Evolutionary conservation across 2,113 vertebrate species (phyloP), one percentile per base, ranked within the genome.

Genomic region (Irena cyanogastra): DNA sequence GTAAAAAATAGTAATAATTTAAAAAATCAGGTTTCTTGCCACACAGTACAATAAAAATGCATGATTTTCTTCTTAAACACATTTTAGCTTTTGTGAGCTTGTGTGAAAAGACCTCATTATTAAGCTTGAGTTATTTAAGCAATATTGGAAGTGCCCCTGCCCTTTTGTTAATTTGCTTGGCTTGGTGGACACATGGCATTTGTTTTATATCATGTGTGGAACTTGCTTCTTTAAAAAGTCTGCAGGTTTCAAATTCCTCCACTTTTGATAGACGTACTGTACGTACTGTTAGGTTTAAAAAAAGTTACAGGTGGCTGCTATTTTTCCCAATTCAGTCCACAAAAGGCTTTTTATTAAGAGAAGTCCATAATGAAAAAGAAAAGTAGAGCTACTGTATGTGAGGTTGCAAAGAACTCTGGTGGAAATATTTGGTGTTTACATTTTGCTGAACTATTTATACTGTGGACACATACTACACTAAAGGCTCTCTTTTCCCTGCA

Each of bases 351-450:
- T 98, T 98, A 97, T 98, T 97, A 94, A 95, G 96, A 96, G 64
- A 90, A 88, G 92, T 35, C 81, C 94, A 89, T 97, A 97, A 97
- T 95, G 97, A 97, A 96, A 97, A 97, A 93, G 97, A 94, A 97
- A 97, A 97, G 96, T 97, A 95, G 90, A 77, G 90, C 97, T 98
- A 97, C 98, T 98, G 96, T 97, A 97, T 96, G 94, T 85, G 87
- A 56, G 95, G 84, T 95, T 96, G 80, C 96, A 96, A 97, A 96
- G 92, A 97, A 94, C 95, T 95, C 96, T 93, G 89, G 93, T 97
- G 97, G 98, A 98, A 98, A 97, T 96, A 97, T 97, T 97, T 97
- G 84, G 84, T 98, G 98, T 98, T 98, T 98, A 97, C 98, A 97
- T 98, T 98, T 97, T 97, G 93, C 94, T 8, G 7, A 93, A 95